Percentiles rank a stretch among this genome's conserved stretches.
phyloP scores from a whole-genome alignment of 1,140 invertebrate species.

The Muscidifurax raptorellus region DNA sequence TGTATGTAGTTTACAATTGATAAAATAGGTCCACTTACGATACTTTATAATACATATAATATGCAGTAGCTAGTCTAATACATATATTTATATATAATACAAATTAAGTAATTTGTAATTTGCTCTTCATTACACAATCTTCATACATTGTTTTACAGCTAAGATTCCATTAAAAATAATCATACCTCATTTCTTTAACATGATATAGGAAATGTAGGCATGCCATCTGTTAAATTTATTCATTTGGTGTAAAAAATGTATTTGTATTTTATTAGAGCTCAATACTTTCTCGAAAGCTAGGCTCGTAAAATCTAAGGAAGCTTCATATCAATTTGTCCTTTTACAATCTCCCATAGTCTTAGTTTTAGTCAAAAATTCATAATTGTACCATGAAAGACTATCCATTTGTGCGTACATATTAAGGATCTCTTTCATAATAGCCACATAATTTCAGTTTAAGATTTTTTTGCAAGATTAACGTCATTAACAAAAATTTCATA shows the following conservation, averaged over 20 bases:
- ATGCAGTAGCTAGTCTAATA: conserved; percentile 50
- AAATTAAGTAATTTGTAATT: conserved; percentile 53
- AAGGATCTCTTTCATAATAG: conserved; percentile 14
- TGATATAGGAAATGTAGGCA: conserved; percentile 34
- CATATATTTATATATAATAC: conserved; percentile 54
- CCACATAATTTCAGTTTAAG: not conserved
- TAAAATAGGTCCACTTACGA: conserved; percentile 47
- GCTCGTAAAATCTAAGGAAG: conserved; percentile 23
- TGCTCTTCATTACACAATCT: conserved; percentile 40
- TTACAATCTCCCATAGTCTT: conserved; percentile 28
- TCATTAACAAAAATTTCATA: conserved; percentile 17
- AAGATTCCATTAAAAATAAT: conserved; percentile 43
- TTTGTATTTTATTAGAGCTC: conserved; percentile 38
- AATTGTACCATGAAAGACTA: conserved; percentile 27
- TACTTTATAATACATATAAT: conserved; percentile 48
- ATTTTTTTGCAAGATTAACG: conserved; percentile 10
- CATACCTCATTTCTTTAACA: conserved; percentile 31
- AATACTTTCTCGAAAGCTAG: conserved; percentile 39
- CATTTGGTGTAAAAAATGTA: conserved; percentile 50
- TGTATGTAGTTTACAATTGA: conserved; percentile 34
- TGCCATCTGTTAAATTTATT: conserved; percentile 38
- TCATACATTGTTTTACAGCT: conserved; percentile 28
- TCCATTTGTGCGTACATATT: conserved; percentile 27
- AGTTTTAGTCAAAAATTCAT: not conserved
- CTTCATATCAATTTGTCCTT: conserved; percentile 27